Conservation (phyloP, 2,113 vertebrate genomes). For the Nestor notabilis region DNA sequence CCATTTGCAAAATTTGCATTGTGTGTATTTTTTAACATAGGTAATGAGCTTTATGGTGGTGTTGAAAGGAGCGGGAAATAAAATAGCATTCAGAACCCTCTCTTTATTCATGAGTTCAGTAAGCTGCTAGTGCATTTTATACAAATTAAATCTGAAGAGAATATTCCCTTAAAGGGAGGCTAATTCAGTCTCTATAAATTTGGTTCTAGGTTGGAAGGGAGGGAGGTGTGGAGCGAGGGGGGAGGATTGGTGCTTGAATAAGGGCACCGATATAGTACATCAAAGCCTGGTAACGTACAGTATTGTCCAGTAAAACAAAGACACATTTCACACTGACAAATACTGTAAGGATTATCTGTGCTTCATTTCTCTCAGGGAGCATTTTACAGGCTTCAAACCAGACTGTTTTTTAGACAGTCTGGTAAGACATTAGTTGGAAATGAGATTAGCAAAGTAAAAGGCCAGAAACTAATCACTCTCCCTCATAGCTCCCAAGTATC, state of each 20-base stretch:
- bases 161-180: conserved; percentile 58
- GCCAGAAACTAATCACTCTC: conserved; percentile 74
- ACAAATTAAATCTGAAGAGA: conserved; percentile 67
- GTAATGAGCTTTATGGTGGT: conserved; percentile 50
- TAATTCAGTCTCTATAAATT: conserved; percentile 51
- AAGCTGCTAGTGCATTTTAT: conserved; percentile 60
- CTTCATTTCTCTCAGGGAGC: conserved; percentile 62
- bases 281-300: conserved; percentile 36
- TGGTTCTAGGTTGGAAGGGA: conserved; percentile 16
- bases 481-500: conserved; percentile 69
- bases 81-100: conserved; percentile 25
- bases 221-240: fast-evolving
- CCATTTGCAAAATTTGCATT: conserved; percentile 38
- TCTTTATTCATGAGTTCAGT: conserved; percentile 70
- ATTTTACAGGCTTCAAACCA: conserved; percentile 59
- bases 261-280: conserved; percentile 44
- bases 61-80: conserved; percentile 40
- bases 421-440: conserved; percentile 63
- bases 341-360: conserved; percentile 59
- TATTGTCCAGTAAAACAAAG: conserved; percentile 72
- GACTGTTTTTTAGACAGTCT: conserved; percentile 68
- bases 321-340: conserved; percentile 63
- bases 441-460: conserved; percentile 72
- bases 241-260: not conserved
- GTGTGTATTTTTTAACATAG: conserved; percentile 62